Evolutionary conservation across 2,113 vertebrate genomes (phyloP).

Genomic region (Heterocephalus glaber): DNA sequence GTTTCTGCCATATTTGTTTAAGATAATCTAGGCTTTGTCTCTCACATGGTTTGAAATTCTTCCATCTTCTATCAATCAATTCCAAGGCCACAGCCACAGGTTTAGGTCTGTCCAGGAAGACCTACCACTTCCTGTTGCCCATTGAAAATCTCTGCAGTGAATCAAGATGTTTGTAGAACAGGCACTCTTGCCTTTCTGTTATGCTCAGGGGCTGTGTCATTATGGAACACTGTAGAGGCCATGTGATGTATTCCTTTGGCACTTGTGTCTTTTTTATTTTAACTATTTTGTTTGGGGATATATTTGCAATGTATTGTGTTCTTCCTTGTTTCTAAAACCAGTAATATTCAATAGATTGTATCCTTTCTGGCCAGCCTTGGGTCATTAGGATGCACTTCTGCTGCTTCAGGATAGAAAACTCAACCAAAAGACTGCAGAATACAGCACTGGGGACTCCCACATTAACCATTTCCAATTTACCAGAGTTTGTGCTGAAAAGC

Average conservation of each 20-base stretch:
- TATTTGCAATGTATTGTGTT: no score
- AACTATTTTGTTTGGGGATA: neutral
- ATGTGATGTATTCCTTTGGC: neutral
- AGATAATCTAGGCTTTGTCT: neutral
- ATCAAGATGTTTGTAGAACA: neutral
- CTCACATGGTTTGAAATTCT: neutral
- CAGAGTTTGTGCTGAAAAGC: neutral
- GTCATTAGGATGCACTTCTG: neutral
- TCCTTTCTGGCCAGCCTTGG: neutral
- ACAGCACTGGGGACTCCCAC: neutral
- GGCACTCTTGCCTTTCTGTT: no score
- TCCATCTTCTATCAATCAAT: neutral
- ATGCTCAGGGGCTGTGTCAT: neutral
- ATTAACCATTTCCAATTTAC: neutral
- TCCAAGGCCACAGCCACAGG: neutral
- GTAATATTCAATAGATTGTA: neutral
- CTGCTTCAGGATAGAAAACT: neutral
- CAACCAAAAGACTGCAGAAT: neutral
- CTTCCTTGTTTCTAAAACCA: neutral
- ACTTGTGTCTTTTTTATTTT: neutral
- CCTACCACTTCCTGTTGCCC: neutral
- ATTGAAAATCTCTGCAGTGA: neutral
- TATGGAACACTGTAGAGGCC: neutral
- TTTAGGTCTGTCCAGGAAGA: neutral
- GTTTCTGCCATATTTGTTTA: neutral